These are phyloP conservation scores for Charadrius vociferus DNA, from an alignment of 2,113 vertebrate species.

Conservation along the genomic window DNA sequence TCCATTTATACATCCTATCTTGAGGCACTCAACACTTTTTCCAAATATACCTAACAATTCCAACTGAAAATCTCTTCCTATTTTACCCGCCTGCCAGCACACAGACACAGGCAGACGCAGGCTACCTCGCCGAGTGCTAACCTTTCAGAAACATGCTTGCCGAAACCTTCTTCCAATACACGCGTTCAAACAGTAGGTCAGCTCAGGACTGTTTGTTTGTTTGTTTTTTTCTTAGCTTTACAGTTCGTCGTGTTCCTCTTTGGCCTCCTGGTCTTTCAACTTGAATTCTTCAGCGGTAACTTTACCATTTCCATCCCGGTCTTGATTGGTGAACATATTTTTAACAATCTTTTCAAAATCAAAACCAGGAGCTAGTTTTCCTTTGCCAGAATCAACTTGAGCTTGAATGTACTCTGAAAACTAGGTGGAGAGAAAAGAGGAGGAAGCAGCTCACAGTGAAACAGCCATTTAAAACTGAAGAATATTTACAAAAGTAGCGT, in stretches of 20 bases:
- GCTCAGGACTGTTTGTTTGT: background rate
- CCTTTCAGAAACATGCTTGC: background rate
- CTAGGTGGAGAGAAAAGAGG: conserved; percentile 61
- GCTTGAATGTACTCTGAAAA: conserved; percentile 91
- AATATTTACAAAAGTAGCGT: background rate
- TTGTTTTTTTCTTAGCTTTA: conserved; percentile 56
- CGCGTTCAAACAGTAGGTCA: background rate
- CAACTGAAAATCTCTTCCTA: background rate
- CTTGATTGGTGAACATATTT: conserved; percentile 98
- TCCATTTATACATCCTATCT: background rate
- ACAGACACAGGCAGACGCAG: background rate
- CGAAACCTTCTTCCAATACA: background rate
- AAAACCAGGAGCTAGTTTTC: conserved; percentile 93
- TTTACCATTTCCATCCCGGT: conserved; percentile 90
- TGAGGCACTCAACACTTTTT: background rate
- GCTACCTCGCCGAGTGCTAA: background rate
- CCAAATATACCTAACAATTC: background rate
- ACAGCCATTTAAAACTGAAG: background rate
- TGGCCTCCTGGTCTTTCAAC: conserved; percentile 91
- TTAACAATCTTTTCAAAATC: conserved; percentile 89
- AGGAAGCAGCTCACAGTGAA: background rate
- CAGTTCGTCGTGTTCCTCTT: conserved; percentile 88
- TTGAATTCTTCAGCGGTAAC: conserved; percentile 93
- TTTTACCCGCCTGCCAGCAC: background rate
- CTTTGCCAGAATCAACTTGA: conserved; percentile 90